Evolutionary conservation across 2,113 vertebrate species (phyloP).

Genomic region (Romanogobio albipinnatus): DNA sequence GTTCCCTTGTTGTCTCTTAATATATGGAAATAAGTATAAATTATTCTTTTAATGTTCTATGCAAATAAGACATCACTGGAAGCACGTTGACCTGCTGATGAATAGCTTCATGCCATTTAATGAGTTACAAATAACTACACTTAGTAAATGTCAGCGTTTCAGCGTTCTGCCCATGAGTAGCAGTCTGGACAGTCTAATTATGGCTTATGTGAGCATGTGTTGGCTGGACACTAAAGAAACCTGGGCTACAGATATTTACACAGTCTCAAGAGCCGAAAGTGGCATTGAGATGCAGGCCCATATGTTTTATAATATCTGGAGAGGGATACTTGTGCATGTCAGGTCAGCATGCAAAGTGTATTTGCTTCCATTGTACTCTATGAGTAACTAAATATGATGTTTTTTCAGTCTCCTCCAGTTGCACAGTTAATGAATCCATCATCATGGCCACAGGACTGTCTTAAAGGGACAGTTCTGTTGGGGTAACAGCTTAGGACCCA

Average conservation of each 20-base stretch:
- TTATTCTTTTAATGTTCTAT: constrained; percentile 52
- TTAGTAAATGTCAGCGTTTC: constrained; percentile 42
- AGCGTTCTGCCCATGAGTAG: neutral
- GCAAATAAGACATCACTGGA: constrained; percentile 34
- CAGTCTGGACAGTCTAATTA: constrained; percentile 65
- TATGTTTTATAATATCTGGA: neutral
- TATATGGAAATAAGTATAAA: constrained; percentile 41
- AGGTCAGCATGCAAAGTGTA: neutral
- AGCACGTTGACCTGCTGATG: constrained; percentile 47
- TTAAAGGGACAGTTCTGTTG: neutral
- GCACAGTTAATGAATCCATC: neutral
- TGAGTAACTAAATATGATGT: neutral
- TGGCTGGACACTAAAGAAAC: constrained; percentile 22
- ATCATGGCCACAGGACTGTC: neutral
- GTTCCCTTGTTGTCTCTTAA: constrained; percentile 39
- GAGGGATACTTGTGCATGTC: neutral
- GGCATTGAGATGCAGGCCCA: neutral
- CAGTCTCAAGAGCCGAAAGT: neutral
- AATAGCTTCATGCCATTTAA: constrained; percentile 43
- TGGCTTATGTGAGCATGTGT: neutral
- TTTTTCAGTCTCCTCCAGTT: neutral
- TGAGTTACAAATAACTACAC: constrained; percentile 48
- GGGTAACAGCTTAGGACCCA: too few relatives aligned
- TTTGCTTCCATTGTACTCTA: neutral
- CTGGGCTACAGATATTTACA: neutral